Base-by-base conservation (phyloP, 1,140 invertebrate species). In the Acromyrmex echinatior region DNA sequence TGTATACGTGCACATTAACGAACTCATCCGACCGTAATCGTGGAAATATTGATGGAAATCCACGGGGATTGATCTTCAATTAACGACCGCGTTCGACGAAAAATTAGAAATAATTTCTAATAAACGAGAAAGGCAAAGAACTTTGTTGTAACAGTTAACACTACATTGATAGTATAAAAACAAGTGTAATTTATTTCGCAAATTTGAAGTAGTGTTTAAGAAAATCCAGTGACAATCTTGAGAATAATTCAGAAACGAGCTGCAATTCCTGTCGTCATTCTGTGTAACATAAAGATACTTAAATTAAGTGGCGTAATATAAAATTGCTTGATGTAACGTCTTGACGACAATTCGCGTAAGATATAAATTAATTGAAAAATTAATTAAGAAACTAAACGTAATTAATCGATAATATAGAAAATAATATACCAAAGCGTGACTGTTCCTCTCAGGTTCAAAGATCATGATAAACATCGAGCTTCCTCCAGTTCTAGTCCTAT, bases 1-100 rank as follows among this genome's bases (percentile, higher is more conserved):
- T 18, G n/a, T 9, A 9, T 16, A 70, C 63, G 16, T 25, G 63
- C 78, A 49, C 31, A 56, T 70, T 79, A 79, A 68, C 49, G 31
- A 71, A 9, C 28, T 70, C 31, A 53, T 25, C 79, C 14, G 31
- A 71, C 10, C 51, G 16, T 56, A 39, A 71, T 71, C 16, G 51
- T 58, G 10, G 16, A 18, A 81, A 71, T 81, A 81, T 58, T 53
- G 56, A 70, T 51, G 49, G 12, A 18, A 70, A 45, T 70, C 39
- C 21, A 45, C 31, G 28, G 14, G 6, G 14, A 1, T 51, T 79
- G 18, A 12, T 45, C 76, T n/a, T 66, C 35, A 58, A 68, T 80
- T 80, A 70, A 39, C 49, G 21, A 21, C 18, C 18, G 60, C 18
- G 28, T 16, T 16, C 2, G 35, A 25, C 14, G n/a, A 80, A 80